Evolutionary conservation across 2,888 invertebrate genomes (phyloP).

Genomic region (Caenorhabditis virilis): DNA sequence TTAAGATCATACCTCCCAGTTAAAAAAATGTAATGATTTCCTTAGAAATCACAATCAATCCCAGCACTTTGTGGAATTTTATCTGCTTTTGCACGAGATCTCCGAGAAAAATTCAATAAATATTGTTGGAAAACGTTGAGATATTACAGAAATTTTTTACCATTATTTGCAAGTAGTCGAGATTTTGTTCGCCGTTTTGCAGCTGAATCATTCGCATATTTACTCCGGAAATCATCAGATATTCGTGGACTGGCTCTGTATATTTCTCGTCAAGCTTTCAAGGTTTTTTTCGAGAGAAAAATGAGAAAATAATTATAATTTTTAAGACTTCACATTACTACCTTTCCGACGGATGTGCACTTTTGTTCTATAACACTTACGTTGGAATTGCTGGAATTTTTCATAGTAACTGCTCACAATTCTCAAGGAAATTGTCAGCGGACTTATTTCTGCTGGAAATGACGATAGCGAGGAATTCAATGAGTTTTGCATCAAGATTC

Average conservation of each 20-base stretch:
- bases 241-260: slow-evolving; percentile 39
- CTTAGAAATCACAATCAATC: slow-evolving; percentile 10
- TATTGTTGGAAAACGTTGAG: slow-evolving; percentile 53
- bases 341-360: slow-evolving; percentile 78
- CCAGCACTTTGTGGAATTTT: slow-evolving; percentile 48
- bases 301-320: not conserved
- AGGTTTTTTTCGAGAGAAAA: no score
- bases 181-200: slow-evolving; percentile 89
- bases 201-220: slow-evolving; percentile 92
- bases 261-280: slow-evolving; percentile 43
- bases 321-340: slow-evolving; percentile 28
- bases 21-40: not conserved
- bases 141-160: slow-evolving; percentile 61
- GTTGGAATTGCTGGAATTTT: slow-evolving; percentile 83
- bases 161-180: slow-evolving; percentile 80
- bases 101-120: slow-evolving; percentile 54
- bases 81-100: slow-evolving; percentile 52
- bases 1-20: not conserved
- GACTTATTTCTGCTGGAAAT: slow-evolving; percentile 6
- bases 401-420: slow-evolving; percentile 74
- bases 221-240: slow-evolving; percentile 76
- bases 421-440: slow-evolving; percentile 16
- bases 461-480: slow-evolving; percentile 10
- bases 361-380: slow-evolving; percentile 85
- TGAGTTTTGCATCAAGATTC: slow-evolving; percentile 31